Evolutionary conservation across 2,113 vertebrate genomes (phyloP).

Genomic region (Macroglossus sobrinus): DNA sequence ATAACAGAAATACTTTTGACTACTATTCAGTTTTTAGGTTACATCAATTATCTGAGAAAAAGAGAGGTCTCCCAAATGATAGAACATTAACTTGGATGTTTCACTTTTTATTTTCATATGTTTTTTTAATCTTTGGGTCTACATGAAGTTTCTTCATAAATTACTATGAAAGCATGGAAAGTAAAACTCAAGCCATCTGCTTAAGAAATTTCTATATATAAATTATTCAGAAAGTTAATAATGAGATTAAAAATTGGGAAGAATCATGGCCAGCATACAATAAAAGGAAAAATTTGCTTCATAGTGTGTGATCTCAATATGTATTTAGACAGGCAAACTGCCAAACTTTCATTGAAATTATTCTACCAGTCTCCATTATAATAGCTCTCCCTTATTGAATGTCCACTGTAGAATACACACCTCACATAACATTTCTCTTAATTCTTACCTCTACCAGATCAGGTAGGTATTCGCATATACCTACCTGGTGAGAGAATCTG

Average conservation of each 20-base stretch:
- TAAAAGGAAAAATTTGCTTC: conserved; percentile 36
- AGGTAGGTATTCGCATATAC: background rate
- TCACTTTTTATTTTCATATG: background rate
- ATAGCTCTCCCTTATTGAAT: background rate
- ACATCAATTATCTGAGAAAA: conserved; percentile 41
- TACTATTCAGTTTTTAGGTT: conserved; percentile 35
- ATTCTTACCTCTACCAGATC: background rate
- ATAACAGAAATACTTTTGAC: conserved; percentile 43
- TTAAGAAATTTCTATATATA: conserved; percentile 58
- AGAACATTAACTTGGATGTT: conserved; percentile 2
- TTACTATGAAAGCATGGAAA: conserved; percentile 63
- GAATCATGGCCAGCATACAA: background rate
- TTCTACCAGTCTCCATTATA: background rate
- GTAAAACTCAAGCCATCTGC: conserved; percentile 41
- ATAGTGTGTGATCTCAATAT: background rate
- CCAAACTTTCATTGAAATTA: background rate
- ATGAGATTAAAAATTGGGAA: background rate
- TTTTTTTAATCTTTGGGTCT: conserved; percentile 25
- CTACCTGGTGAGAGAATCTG: background rate
- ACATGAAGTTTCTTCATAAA: conserved; percentile 61
- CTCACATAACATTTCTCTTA: background rate
- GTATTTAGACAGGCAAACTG: background rate
- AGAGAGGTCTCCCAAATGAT: conserved; percentile 40
- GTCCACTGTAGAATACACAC: background rate
- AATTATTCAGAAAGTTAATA: conserved; percentile 59